phyloP scores from a whole-genome alignment of 2,113 vertebrate genomes.

The Pseudorhombus dupliciocellatus region DNA sequence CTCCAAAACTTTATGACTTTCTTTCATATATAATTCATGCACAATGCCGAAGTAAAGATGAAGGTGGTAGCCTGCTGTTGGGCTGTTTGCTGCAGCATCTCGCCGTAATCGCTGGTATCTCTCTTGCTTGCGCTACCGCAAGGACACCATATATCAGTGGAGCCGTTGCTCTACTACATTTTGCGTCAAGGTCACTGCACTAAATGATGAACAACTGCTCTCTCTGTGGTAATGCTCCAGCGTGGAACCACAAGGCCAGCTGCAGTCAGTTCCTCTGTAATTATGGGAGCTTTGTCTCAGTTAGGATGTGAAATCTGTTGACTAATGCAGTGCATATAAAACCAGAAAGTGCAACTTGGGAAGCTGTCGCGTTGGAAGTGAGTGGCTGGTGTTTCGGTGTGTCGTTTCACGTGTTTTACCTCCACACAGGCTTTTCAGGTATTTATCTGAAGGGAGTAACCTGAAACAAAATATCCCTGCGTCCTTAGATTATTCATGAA shows the following conservation, averaged over 20 bases:
- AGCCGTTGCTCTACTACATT: not conserved
- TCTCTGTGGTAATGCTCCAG: not conserved
- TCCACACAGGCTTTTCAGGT: not conserved
- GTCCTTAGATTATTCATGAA: constrained; percentile 55
- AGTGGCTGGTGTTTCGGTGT: not conserved
- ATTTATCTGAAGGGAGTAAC: constrained; percentile 2
- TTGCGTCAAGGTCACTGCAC: constrained; percentile 23
- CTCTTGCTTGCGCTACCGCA: constrained; percentile 15
- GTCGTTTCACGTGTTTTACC: not conserved
- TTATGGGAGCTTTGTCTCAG: constrained; percentile 22
- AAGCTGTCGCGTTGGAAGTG: not conserved
- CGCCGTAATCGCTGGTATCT: constrained; percentile 17
- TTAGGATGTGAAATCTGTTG: constrained; percentile 20
- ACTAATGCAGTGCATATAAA: not conserved
- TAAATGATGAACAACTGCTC: constrained; percentile 32
- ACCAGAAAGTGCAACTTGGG: not conserved
- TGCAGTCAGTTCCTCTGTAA: not conserved
- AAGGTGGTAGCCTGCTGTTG: constrained; percentile 51
- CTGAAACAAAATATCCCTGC: constrained; percentile 3
- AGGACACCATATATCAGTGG: constrained; percentile 18
- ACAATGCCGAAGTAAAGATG: constrained; percentile 54
- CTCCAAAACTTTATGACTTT: constrained; percentile 43
- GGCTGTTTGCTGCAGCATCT: constrained; percentile 45
- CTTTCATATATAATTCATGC: constrained; percentile 61
- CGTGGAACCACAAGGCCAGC: constrained; percentile 1